A percentile compares a stretch with the other conserved stretches of the same genome.
These are phyloP conservation scores for Hemistola chrysoprasaria DNA, from an alignment of 2,888 invertebrate species.

Conservation along the genomic window DNA sequence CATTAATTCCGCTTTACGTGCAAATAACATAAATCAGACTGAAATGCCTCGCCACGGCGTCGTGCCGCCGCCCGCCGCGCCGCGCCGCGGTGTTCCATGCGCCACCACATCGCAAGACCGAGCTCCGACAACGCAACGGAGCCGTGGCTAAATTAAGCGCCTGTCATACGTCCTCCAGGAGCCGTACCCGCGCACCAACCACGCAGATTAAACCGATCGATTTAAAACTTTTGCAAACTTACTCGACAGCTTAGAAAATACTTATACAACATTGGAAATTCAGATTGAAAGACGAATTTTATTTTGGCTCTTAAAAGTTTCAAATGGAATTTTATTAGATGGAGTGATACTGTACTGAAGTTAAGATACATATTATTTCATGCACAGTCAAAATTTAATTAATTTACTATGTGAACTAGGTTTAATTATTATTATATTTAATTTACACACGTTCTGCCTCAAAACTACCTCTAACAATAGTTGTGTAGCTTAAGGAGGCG, in stretches of 20 bases:
- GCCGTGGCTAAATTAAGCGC: conserved; percentile 66
- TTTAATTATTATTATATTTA: too few species aligned
- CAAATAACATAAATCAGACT: conserved; percentile 81
- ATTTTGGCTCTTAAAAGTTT: conserved; percentile 8
- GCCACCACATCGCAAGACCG: too few species aligned
- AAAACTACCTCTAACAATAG: too few species aligned
- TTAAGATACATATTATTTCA: too few species aligned
- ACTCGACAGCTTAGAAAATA: conserved; percentile 21
- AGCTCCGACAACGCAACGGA: conserved; percentile 49
- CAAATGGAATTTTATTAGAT: not conserved
- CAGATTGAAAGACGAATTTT: conserved; percentile 7
- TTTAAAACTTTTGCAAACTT: conserved; percentile 30
- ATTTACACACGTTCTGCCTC: too few species aligned
- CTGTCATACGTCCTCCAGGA: conserved; percentile 62
- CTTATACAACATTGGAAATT: conserved; percentile 16
- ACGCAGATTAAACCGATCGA: conserved; percentile 53
- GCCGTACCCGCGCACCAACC: conserved; percentile 45
- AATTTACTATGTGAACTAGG: not conserved
- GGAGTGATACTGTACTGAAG: too few species aligned
- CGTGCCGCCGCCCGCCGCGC: conserved; percentile 67
- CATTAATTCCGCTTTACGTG: conserved; percentile 80
- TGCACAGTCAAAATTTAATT: not conserved
- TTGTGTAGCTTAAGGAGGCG: too few species aligned
- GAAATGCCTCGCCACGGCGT: conserved; percentile 49
- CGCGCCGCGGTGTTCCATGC: too few species aligned